Conservation (phyloP, 2,888 invertebrate genomes). For the Altica lythri region DNA sequence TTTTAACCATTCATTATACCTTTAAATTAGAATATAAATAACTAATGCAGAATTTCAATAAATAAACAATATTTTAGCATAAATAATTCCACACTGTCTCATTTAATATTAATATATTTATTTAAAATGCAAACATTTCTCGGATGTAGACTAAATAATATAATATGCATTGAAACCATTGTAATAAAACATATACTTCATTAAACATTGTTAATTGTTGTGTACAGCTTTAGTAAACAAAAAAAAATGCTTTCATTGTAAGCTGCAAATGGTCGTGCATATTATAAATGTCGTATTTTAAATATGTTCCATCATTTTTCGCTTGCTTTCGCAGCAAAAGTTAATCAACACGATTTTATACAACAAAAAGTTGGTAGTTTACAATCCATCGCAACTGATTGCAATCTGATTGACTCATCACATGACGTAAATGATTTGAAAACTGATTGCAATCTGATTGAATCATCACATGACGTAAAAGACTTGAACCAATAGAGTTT, state of each 20-base stretch:
- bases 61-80: no score
- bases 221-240: constrained; percentile 54
- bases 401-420: no score
- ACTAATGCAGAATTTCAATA: no score
- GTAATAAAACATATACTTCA: constrained; percentile 48
- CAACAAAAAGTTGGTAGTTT: constrained; percentile 19
- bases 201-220: constrained; percentile 53
- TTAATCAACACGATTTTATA: constrained; percentile 27
- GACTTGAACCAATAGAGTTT: no score
- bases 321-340: constrained; percentile 17
- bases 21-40: no score
- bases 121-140: constrained; percentile 23
- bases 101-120: constrained; percentile 26
- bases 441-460: no score
- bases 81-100: no score
- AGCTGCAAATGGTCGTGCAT: constrained; percentile 55
- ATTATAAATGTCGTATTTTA: constrained; percentile 52
- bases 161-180: constrained; percentile 56
- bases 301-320: constrained; percentile 34
- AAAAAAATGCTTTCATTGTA: constrained; percentile 48
- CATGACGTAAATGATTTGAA: no score
- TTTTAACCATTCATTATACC: no score
- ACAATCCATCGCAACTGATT: no score
- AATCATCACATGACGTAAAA: no score
- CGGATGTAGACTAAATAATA: constrained; percentile 42